Evolutionary conservation across 2,797 vertebrate genomes (phyloP).

Genomic region (Peromyscus attwateri): DNA sequence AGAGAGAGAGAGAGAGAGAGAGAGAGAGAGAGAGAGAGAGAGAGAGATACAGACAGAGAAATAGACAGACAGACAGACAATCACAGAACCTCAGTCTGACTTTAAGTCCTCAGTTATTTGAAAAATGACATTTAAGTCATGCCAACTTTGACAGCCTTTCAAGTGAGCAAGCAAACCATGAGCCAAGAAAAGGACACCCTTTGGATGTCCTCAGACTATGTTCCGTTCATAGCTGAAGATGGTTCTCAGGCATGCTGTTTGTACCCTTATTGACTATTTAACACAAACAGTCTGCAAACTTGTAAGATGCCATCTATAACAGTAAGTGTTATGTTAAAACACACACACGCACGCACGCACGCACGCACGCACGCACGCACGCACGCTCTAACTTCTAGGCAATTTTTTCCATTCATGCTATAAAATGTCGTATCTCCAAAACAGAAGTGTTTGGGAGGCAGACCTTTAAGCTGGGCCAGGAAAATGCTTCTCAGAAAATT

Average conservation of each 20-base stretch:
- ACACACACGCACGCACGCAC: neutral
- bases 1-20: too few species aligned
- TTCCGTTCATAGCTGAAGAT: constrained; percentile 24
- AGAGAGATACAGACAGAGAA: too few species aligned
- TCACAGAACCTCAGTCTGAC: constrained; percentile 64
- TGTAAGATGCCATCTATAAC: constrained; percentile 52
- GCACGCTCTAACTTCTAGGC: constrained; percentile 67
- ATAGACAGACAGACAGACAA: neutral
- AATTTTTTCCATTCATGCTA: constrained; percentile 79
- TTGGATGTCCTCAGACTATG: constrained; percentile 64
- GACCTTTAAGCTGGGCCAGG: constrained; percentile 81
- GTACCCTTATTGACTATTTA: constrained; percentile 65
- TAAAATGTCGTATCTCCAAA: constrained; percentile 79
- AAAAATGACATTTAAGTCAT: constrained; percentile 85
- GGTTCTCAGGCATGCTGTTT: constrained; percentile 52
- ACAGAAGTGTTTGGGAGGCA: constrained; percentile 80
- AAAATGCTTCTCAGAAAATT: constrained; percentile 80
- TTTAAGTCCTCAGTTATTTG: constrained; percentile 80
- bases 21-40: too few species aligned
- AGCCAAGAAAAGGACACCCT: constrained; percentile 76
- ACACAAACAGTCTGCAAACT: constrained; percentile 79
- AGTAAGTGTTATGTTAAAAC: constrained; percentile 58
- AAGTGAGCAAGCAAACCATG: constrained; percentile 70
- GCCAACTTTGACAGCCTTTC: constrained; percentile 83
- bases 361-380: neutral